Base-by-base conservation (phyloP, 2,888 invertebrate genomes). In the Netelia inedita region DNA sequence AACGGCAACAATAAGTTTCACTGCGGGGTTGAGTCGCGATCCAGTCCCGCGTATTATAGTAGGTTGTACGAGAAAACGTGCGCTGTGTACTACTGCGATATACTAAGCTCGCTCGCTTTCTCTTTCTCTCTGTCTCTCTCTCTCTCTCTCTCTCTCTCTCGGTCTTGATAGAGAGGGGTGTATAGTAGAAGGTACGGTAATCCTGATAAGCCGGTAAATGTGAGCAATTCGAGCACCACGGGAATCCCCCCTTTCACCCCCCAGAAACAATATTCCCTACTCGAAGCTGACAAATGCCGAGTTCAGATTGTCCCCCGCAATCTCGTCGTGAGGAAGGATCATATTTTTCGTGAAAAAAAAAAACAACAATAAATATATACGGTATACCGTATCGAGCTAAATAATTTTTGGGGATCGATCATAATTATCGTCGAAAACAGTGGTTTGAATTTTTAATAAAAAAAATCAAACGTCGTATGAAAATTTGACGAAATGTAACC, bases 201-300 rank as follows among this genome's bases (percentile, higher is more conserved):
- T 91, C 91, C 91, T 85, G 90, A 90, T 91, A 90, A 91, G 91
- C 91, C 83, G 89, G 90, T 91, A 91, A 91, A 90, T 88, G 91
- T 88, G 88, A 88, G 89, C 91, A 91, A 91, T 91, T 91, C 90
- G 91, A 90, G 88, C 89, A 87, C 83, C 85, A 83, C 66, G 85
- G 79, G 80, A 79, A 82, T 82, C 83, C 53, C 50, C 79, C 63
- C 72, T 61, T 35, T 72, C 57, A 57, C 61, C 66, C 86, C 87
- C 86, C 85, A 90, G 89, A 90, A 90, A 90, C 90, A 90, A 90
- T 90, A 90, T 90, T 90, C 89, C 88, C 88, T 85, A 85, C 90
- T 90, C 86, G 89, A 90, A 88, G 85, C 86, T 88, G 83, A 85
- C 87, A 84, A 86, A 86, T 86, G 69, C 85, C 85, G 78, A 79